Evolutionary conservation across 2,113 vertebrate genomes (phyloP), one percentile per base, ranked within the genome.

Genomic region (Nasalis larvatus): DNA sequence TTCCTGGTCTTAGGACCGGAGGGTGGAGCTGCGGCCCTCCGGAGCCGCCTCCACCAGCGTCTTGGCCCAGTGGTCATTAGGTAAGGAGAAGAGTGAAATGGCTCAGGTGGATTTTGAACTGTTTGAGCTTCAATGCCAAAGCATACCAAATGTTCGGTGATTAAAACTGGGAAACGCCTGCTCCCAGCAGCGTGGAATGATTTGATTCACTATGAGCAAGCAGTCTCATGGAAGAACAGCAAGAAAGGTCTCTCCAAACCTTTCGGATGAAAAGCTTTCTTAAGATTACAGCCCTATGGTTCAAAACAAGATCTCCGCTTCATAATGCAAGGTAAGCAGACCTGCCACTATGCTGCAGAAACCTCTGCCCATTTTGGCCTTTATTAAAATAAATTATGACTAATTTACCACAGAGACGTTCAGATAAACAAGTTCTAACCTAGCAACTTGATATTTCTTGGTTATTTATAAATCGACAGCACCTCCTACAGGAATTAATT

Each of bases 401-500:
- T 77, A 54, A 95, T 56, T 80, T 42, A 87, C 47, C 71, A 76
- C 86, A 8, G n/a, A 96, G 52, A 96, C 85, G 45, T 91, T 92
- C 78, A 42, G 74, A 94, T 84, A 96, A 97, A 94, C 86, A 95
- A 97, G 58, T 85, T 66, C 92, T 82, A 95, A 96, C 90, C 85
- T 76, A 66, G 78, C 87, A 94, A 91, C 81, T 76, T 3, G 16
- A 30, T 81, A 49, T 52, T 83, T 73, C 86, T 89, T 85, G 87
- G 81, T 25, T 96, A 98, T 99, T 98, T 58, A 94, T 84, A 98
- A 98, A 97, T 78, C 98, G 96, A 99, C 98, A 99, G 99, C 98
- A 98, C 99, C 99, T 98, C 98, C 99, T 99, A 91, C 98, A 98
- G 99, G 99, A 96, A 89, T 78, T 86, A 89, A 66, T 96, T 92